phyloP scores from a whole-genome alignment of 2,888 invertebrate species.

The Plebejus melissa region DNA sequence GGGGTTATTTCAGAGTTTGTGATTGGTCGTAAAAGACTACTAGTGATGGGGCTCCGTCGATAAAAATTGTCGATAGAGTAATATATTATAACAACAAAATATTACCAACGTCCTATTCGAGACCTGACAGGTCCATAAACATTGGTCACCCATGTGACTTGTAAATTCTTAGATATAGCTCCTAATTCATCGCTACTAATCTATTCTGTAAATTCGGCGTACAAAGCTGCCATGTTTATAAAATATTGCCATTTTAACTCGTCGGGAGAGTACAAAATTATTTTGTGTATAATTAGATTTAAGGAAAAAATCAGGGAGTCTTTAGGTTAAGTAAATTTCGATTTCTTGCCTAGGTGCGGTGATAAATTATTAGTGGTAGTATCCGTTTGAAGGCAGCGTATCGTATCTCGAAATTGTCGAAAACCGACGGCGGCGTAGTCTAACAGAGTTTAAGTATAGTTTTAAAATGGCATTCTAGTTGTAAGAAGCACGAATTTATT shows the following conservation, averaged over 20 bases:
- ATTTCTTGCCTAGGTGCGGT: conserved; percentile 69
- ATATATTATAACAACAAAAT: conserved; percentile 25
- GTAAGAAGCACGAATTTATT: conserved; percentile 77
- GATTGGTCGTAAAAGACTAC: background rate
- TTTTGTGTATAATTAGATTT: conserved; percentile 76
- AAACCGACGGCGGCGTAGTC: conserved; percentile 39
- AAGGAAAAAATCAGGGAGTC: conserved; percentile 78
- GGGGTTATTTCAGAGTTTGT: background rate
- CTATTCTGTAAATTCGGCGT: conserved; percentile 43
- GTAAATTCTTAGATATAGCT: conserved; percentile 30
- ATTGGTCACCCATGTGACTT: conserved; percentile 30
- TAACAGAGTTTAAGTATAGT: conserved; percentile 50
- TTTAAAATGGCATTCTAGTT: conserved; percentile 65
- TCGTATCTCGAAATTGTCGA: conserved; percentile 37
- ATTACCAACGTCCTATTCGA: conserved; percentile 36
- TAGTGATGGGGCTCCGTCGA: conserved; percentile 1
- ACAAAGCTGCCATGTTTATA: conserved; percentile 69
- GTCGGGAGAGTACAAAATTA: conserved; percentile 77
- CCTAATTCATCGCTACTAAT: conserved; percentile 31
- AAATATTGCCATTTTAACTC: conserved; percentile 73
- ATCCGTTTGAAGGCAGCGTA: conserved; percentile 37
- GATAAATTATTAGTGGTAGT: conserved; percentile 53
- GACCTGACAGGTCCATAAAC: conserved; percentile 44
- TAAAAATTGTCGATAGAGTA: conserved; percentile 20
- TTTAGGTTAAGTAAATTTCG: conserved; percentile 65